Percentiles rank a stretch among this genome's conserved stretches.
phyloP scores from a whole-genome alignment of 2,888 invertebrate genomes.

The Ormyrus pomaceus region DNA sequence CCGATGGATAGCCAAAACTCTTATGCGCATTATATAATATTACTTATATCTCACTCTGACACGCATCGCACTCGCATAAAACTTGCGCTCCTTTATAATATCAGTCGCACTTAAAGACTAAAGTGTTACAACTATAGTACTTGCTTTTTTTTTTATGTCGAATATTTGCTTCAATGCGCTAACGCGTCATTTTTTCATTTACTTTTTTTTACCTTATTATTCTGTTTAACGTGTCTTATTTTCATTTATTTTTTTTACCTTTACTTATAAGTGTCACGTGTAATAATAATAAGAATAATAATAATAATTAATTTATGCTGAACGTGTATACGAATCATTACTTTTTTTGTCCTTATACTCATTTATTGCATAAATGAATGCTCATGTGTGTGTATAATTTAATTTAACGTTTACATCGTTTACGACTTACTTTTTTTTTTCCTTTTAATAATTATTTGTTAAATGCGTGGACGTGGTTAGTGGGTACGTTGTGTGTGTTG shows the following conservation, averaged over 20 bases:
- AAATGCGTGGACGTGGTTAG: slow-evolving; percentile 47
- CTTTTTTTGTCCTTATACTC: slow-evolving; percentile 29
- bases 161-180: slow-evolving; percentile 40
- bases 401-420: slow-evolving; percentile 50
- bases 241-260: slow-evolving; percentile 28
- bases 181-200: slow-evolving; percentile 28
- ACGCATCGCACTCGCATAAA: slow-evolving; percentile 58
- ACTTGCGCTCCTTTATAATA: slow-evolving; percentile 58
- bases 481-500: slow-evolving; percentile 36
- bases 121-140: slow-evolving; percentile 55
- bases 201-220: slow-evolving; percentile 45
- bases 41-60: slow-evolving; percentile 53
- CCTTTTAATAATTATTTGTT: slow-evolving; percentile 38
- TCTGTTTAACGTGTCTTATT: slow-evolving; percentile 41
- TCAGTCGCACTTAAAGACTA: slow-evolving; percentile 64
- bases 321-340: slow-evolving; percentile 31
- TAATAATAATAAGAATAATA: slow-evolving; percentile 46
- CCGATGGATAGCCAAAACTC: slow-evolving; percentile 48
- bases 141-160: slow-evolving; percentile 43
- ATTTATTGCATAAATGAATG: slow-evolving; percentile 51
- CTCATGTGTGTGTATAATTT: slow-evolving; percentile 29
- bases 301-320: slow-evolving; percentile 47
- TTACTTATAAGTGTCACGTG: slow-evolving; percentile 50
- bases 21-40: slow-evolving; percentile 29
- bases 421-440: slow-evolving; percentile 35